These are phyloP conservation scores for Pseudomyrmex sp. DNA, from an alignment of 1,140 invertebrate species.

Conservation along the genomic window DNA sequence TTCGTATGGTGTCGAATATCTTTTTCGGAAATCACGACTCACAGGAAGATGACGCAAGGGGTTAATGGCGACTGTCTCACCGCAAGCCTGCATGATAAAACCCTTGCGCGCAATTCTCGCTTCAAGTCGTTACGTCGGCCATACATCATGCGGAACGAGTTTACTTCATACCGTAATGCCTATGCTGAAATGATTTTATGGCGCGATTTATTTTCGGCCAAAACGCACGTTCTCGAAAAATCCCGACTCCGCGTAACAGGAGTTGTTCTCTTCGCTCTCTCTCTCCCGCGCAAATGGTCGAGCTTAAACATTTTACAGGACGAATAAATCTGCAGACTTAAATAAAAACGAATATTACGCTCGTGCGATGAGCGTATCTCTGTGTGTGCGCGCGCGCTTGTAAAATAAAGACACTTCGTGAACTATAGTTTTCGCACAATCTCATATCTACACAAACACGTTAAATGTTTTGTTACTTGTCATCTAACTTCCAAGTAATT, in stretches of 20 bases:
- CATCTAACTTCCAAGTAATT: neutral
- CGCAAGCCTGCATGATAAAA: slow-evolving; percentile 65
- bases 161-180: slow-evolving; percentile 65
- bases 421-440: neutral
- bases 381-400: too few relatives aligned
- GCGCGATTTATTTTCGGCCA: slow-evolving; percentile 61
- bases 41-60: slow-evolving; percentile 21
- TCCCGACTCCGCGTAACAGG: neutral
- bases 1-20: slow-evolving; percentile 7
- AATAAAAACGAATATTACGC: slow-evolving; percentile 40
- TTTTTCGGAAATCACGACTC: slow-evolving; percentile 50
- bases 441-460: neutral
- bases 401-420: slow-evolving; percentile 27
- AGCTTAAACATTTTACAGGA: slow-evolving; percentile 30
- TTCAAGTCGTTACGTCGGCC: slow-evolving; percentile 66
- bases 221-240: slow-evolving; percentile 35
- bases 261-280: slow-evolving; percentile 12
- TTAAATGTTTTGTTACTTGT: neutral
- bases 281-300: slow-evolving; percentile 34
- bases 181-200: slow-evolving; percentile 68
- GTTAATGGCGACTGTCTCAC: slow-evolving; percentile 61
- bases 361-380: neutral
- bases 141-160: slow-evolving; percentile 68
- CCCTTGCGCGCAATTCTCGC: slow-evolving; percentile 60
- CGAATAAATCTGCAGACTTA: slow-evolving; percentile 33